Evolutionary conservation across 2,797 vertebrate species (phyloP), one percentile per base, ranked within the genome.

Genomic region (Enteromius treurensis): DNA sequence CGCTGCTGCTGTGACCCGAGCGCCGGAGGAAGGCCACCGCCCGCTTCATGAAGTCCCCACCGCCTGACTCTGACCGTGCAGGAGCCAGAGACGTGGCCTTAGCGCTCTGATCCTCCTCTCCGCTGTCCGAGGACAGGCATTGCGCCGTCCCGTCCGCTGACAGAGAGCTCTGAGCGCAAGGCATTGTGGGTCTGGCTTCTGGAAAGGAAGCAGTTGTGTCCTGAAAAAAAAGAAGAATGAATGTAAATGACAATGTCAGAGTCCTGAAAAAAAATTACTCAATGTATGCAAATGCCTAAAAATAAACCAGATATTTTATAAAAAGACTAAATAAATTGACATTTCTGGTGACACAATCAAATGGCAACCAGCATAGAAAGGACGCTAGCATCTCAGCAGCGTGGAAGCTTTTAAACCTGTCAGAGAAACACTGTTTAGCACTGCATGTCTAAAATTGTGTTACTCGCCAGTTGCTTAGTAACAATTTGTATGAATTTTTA

Each of bases 1-100:
- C 92, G 9, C 94, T 93, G n/a, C 94, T 93, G 13, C 94, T 94
- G 85, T 96, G 95, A 2, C 96, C 95, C 3, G 97, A 95, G 60
- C 96, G 96, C 13, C 96, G 94, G 84, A 99, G 95, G 89, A 98
- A 96, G 19, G 96, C 95, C 82, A 97, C 95, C 0, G 96, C 95
- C 81, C 97, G 96, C 93, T 97, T 98, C 91, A 97, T 95, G 1
- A 99, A 92, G 91, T 98, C 60, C 26, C 60, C 14, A 5, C 13
- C 26, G 60, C 60, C 14, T 15, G 26, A 15, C 60, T 62, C 93
- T 0, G 94, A 90, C 51, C 90, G 93, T 90, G 15, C 91, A 88
- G 51, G 91, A 90, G 0, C 87, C 87, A 29, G 90, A 90, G 81
- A 88, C 82, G 1, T 82, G 85, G 47, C 90, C 91, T 93, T 84